A percentile compares a stretch with the other conserved stretches of the same genome.
Evolutionary conservation across 2,797 vertebrate species (phyloP).

Genomic region (Luscinia megarhynchos): DNA sequence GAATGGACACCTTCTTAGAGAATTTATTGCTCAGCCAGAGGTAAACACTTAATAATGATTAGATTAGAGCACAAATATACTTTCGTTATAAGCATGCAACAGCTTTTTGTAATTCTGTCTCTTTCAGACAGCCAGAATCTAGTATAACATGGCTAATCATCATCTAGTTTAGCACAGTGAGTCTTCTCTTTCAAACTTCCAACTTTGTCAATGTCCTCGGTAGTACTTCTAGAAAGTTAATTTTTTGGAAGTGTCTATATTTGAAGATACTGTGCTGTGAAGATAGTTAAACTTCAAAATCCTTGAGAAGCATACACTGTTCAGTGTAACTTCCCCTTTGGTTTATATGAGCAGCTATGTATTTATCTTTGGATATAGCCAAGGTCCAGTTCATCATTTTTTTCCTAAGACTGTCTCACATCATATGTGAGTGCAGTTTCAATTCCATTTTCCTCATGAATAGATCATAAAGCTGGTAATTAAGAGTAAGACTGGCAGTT

Average conservation of each 20-base stretch:
- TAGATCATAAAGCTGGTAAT: background rate
- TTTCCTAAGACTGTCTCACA: background rate
- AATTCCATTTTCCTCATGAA: background rate
- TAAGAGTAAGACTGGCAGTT: background rate
- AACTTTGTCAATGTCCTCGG: background rate
- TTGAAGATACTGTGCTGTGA: background rate
- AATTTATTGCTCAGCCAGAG: slow-evolving; percentile 93
- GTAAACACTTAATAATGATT: slow-evolving; percentile 68
- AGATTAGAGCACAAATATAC: background rate
- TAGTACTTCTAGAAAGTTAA: background rate
- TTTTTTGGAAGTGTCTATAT: background rate
- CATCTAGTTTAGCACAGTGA: background rate
- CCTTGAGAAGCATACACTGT: background rate
- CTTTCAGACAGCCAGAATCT: background rate
- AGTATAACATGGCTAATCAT: background rate
- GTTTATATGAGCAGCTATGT: background rate
- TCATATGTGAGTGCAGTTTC: background rate
- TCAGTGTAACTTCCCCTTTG: background rate
- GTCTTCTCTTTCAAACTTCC: background rate
- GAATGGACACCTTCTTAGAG: slow-evolving; percentile 92
- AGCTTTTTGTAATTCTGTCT: background rate
- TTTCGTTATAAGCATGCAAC: background rate
- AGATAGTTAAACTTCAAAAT: background rate
- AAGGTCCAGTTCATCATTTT: background rate
- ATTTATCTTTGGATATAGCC: background rate